Evolutionary conservation across 30 jellyfish, hydroid and myxozoan species (phyloP).

Genomic region (Rhopilema esculentum): DNA sequence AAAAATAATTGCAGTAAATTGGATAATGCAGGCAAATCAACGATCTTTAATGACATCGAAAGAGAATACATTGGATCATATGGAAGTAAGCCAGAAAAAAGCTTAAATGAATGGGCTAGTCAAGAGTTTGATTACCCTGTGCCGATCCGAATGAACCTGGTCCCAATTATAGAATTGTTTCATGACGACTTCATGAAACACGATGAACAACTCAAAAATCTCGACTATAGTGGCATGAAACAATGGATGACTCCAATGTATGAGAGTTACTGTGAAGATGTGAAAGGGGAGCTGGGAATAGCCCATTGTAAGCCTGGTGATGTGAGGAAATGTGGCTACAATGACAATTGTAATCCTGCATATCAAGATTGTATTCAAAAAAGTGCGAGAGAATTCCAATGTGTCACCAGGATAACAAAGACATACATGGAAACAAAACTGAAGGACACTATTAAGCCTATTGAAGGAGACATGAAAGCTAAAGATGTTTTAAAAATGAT

Average conservation of each 20-base stretch:
- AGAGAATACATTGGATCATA: constrained; percentile 29
- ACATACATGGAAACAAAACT: too few relatives aligned
- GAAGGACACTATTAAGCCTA: too few relatives aligned
- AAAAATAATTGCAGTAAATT: constrained; percentile 14
- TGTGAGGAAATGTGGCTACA: constrained; percentile 34
- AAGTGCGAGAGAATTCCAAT: too few relatives aligned
- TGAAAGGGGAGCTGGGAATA: too few relatives aligned
- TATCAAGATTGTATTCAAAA: constrained; percentile 33
- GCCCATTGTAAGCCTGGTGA: too few relatives aligned
- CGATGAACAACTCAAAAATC: background rate
- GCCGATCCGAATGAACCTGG: too few relatives aligned
- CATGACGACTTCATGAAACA: constrained; percentile 15
- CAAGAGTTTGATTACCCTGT: too few relatives aligned
- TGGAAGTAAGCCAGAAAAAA: constrained; percentile 50
- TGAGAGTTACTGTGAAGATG: constrained; percentile 35
- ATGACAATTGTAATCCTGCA: constrained; percentile 37
- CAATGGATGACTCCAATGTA: constrained; percentile 36
- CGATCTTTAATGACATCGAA: background rate
- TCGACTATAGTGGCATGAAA: background rate
- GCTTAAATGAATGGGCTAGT: too few relatives aligned
- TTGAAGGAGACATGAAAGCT: too few relatives aligned
- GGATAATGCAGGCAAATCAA: background rate
- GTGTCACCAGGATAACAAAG: too few relatives aligned
- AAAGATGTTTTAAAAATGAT: too few relatives aligned
- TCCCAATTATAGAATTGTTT: constrained; percentile 54